phyloP scores from a whole-genome alignment of 2,888 invertebrate genomes.

The Calameuta idolon region DNA sequence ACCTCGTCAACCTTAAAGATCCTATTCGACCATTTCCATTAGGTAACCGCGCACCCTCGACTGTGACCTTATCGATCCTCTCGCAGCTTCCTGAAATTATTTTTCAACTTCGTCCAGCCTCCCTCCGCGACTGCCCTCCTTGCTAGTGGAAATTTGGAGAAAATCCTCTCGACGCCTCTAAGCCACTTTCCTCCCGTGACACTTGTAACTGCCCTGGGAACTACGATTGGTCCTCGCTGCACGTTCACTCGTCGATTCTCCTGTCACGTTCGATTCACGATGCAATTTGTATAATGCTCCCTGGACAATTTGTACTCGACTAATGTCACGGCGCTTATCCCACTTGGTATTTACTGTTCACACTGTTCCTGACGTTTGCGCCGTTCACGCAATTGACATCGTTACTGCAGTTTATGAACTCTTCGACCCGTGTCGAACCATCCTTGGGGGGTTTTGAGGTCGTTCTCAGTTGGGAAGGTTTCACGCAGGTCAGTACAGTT shows the following conservation, averaged over 20 bases:
- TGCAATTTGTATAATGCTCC: constrained; percentile 29
- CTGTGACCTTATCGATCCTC: not conserved
- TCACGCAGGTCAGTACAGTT: not conserved
- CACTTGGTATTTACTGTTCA: not conserved
- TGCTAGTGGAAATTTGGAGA: not conserved
- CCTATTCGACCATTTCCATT: not conserved
- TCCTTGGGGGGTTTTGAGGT: not conserved
- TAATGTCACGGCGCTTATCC: not conserved
- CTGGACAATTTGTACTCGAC: not conserved
- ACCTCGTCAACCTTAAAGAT: not conserved
- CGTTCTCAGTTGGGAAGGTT: not conserved
- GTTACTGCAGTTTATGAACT: not conserved
- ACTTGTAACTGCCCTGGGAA: constrained; percentile 33
- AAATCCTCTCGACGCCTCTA: not conserved
- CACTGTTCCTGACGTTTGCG: not conserved
- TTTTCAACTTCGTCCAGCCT: not conserved
- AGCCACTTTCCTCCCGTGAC: constrained; percentile 36
- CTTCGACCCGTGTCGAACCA: not conserved
- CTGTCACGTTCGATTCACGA: constrained; percentile 30
- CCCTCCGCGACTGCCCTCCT: not conserved
- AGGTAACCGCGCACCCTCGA: not conserved
- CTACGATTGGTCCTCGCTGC: constrained; percentile 28
- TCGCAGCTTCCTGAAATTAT: not conserved
- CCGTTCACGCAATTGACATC: not conserved
- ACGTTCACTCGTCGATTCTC: constrained; percentile 30